Percentiles rank a stretch among this genome's conserved stretches.
Evolutionary conservation across 2,888 invertebrate genomes (phyloP).

Genomic region (Chymomyza amoena): DNA sequence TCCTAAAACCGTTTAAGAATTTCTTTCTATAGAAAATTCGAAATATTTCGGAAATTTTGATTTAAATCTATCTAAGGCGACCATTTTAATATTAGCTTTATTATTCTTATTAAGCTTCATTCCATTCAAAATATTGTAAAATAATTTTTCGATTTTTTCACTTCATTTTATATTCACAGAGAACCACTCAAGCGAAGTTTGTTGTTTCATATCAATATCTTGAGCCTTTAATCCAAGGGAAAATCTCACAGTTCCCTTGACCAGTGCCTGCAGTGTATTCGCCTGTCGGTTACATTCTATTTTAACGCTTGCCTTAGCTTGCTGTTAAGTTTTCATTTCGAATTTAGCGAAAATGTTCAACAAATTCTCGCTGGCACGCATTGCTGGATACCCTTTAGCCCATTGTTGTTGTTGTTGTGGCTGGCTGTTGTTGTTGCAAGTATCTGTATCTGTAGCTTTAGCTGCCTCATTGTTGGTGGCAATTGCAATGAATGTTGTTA

Average conservation of each 20-base stretch:
- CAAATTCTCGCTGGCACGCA: conserved; percentile 71
- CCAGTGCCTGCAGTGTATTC: neutral
- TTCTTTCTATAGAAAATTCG: no score
- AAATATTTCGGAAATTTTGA: no score
- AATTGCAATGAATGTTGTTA: conserved; percentile 69
- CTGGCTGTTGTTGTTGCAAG: conserved; percentile 3
- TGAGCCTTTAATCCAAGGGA: no score
- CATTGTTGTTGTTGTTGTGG: conserved; percentile 28
- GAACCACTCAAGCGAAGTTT: no score
- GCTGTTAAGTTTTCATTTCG: conserved; percentile 1
- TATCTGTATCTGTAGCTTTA: conserved; percentile 17
- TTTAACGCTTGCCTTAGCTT: neutral
- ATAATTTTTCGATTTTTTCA: neutral
- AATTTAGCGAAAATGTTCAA: conserved; percentile 65
- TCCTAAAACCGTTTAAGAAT: no score
- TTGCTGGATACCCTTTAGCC: conserved; percentile 58
- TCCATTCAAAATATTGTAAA: no score
- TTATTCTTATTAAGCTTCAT: no score
- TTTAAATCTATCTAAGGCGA: no score
- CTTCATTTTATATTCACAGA: no score
- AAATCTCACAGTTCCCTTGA: no score
- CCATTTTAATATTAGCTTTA: no score
- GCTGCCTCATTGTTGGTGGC: conserved; percentile 44
- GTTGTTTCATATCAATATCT: no score
- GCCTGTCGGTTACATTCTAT: neutral